Percentiles rank a stretch among this genome's conserved stretches.
Conservation (phyloP, 2,888 invertebrate species). For the Deilephila elpenor region DNA sequence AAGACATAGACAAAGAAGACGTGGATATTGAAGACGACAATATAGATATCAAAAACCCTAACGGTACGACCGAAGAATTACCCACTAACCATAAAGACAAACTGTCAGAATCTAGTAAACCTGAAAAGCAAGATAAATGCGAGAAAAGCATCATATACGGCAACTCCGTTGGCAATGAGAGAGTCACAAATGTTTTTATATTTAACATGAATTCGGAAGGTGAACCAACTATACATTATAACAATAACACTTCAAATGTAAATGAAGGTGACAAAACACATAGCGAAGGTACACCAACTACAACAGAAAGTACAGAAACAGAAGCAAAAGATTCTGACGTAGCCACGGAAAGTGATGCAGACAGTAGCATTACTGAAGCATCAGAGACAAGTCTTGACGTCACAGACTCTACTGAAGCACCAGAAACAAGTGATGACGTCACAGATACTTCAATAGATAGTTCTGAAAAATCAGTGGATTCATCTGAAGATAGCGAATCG, state of each 20-base stretch:
- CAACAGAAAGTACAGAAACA: not conserved
- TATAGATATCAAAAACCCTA: not conserved
- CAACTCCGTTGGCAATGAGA: not conserved
- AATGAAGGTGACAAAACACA: not conserved
- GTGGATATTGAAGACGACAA: not conserved
- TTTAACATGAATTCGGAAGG: slow-evolving; percentile 5
- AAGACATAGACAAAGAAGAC: not conserved
- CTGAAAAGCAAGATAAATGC: not conserved
- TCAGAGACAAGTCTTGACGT: not conserved
- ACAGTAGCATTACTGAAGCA: not conserved
- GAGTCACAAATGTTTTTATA: slow-evolving; percentile 1
- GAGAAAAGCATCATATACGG: not conserved
- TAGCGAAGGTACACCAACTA: not conserved
- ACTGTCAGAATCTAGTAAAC: not conserved
- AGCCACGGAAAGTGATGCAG: not conserved
- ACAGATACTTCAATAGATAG: not conserved
- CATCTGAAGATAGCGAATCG: not conserved
- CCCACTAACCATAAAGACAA: not conserved
- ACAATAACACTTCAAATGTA: not conserved
- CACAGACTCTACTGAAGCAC: not conserved
- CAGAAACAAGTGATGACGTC: not conserved
- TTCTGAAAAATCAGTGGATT: not conserved
- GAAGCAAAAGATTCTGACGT: not conserved
- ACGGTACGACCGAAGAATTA: not conserved
- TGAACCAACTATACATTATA: not conserved